Percentiles rank a stretch among this genome's conserved stretches.
Evolutionary conservation across 2,113 vertebrate genomes (phyloP).

Genomic region (Mugil cephalus): DNA sequence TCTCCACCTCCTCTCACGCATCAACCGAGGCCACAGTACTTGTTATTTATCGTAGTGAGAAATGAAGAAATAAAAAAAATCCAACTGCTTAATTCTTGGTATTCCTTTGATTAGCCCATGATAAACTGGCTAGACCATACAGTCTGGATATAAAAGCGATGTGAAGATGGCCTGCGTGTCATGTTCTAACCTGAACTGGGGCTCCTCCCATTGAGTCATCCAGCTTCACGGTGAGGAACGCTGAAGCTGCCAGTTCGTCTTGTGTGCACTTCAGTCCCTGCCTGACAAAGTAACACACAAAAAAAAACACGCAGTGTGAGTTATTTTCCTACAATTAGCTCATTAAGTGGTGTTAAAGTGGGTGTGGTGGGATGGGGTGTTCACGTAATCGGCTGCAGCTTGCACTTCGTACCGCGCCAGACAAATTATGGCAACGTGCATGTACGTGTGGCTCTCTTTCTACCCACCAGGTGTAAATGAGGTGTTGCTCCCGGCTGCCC

Average conservation of each 20-base stretch:
- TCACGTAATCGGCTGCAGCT: background rate
- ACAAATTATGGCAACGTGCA: background rate
- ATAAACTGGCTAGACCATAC: no score
- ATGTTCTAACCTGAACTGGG: conserved; percentile 82
- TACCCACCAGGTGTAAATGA: conserved; percentile 87
- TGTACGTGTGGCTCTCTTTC: background rate
- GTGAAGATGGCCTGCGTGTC: background rate
- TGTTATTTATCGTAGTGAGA: no score
- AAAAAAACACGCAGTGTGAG: conserved; percentile 7
- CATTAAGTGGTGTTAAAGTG: background rate
- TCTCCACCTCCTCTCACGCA: no score
- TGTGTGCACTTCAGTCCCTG: conserved; percentile 85
- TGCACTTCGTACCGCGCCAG: background rate
- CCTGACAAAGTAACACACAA: conserved; percentile 68
- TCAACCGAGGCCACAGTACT: no score
- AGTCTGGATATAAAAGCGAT: background rate
- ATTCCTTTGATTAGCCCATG: no score
- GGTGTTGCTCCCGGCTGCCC: conserved; percentile 76
- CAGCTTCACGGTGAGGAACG: conserved; percentile 82
- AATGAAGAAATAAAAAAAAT: no score
- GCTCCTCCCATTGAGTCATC: conserved; percentile 85
- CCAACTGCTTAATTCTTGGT: no score
- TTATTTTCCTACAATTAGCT: background rate
- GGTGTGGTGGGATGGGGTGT: conserved; percentile 16
- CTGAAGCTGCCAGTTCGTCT: conserved; percentile 84